Evolutionary conservation across 1,140 invertebrate genomes (phyloP).

Genomic region (Drosophila auraria): DNA sequence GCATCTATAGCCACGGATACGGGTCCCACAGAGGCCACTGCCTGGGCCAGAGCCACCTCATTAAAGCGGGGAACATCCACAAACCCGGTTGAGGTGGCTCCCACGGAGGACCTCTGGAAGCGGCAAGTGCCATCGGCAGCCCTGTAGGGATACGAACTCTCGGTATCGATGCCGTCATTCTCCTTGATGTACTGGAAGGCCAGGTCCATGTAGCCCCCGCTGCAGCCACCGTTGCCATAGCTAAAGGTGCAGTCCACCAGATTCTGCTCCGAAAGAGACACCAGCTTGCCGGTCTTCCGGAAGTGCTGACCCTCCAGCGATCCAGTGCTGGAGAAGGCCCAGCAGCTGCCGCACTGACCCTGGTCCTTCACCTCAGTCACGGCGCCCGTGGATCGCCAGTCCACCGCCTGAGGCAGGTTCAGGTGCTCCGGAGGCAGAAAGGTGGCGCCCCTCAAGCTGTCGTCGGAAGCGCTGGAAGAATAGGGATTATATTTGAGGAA

Average conservation of each 20-base stretch:
- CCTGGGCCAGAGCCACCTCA: constrained; percentile 5
- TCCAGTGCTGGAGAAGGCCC: not conserved
- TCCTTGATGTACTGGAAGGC: not conserved
- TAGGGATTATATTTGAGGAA: too few relatives aligned
- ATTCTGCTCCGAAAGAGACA: not conserved
- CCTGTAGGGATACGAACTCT: not conserved
- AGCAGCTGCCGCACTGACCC: not conserved
- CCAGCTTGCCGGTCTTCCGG: not conserved
- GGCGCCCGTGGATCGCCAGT: not conserved
- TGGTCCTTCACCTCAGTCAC: constrained; percentile 3
- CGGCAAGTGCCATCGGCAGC: not conserved
- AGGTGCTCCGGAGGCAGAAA: not conserved
- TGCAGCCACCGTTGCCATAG: not conserved
- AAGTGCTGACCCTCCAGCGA: not conserved
- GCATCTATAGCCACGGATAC: not conserved
- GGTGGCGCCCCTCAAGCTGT: not conserved
- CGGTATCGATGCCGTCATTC: not conserved
- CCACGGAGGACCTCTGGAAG: too few relatives aligned
- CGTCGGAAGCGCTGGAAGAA: too few relatives aligned
- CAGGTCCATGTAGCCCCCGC: not conserved
- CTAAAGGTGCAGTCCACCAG: not conserved
- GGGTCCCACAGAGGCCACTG: not conserved
- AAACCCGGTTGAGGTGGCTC: not conserved
- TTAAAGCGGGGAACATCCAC: not conserved
- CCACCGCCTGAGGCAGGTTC: not conserved